These are phyloP conservation scores for Amphibalanus amphitrite DNA, from an alignment of 1,140 invertebrate species.

Conservation along the genomic window DNA sequence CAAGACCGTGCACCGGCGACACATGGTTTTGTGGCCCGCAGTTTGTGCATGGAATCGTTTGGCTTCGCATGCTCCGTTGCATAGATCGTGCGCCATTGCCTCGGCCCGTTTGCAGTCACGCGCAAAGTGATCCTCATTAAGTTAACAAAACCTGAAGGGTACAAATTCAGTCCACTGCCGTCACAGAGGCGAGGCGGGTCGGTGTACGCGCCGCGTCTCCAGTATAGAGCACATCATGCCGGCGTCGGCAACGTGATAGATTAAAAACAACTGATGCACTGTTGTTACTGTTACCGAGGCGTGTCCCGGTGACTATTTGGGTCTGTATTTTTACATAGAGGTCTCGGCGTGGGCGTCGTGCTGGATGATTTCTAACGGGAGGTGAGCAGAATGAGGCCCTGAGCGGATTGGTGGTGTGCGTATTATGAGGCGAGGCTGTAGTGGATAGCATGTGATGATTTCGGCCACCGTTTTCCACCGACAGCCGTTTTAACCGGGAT, in stretches of 20 bases:
- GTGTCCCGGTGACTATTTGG: background rate
- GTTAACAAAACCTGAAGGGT: background rate
- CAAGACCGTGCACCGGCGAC: no score
- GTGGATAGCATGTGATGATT: background rate
- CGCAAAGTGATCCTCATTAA: background rate
- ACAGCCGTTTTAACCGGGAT: background rate
- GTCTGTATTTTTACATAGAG: no score
- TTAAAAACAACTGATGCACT: no score
- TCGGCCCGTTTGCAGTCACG: background rate
- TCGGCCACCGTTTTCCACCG: background rate
- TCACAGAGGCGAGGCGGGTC: no score
- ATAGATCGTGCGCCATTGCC: no score
- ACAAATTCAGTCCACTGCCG: background rate
- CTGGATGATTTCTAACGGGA: background rate
- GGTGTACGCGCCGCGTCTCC: no score
- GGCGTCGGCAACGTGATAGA: background rate
- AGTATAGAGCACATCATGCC: no score
- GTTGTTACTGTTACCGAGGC: background rate
- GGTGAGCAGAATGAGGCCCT: background rate
- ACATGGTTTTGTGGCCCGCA: background rate
- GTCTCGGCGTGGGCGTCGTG: background rate
- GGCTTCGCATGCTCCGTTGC: background rate
- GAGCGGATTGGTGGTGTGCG: no score
- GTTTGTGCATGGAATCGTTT: background rate
- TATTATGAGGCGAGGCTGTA: background rate